Evolutionary conservation across 1,140 invertebrate species (phyloP).

Genomic region (Cyclina sinensis): DNA sequence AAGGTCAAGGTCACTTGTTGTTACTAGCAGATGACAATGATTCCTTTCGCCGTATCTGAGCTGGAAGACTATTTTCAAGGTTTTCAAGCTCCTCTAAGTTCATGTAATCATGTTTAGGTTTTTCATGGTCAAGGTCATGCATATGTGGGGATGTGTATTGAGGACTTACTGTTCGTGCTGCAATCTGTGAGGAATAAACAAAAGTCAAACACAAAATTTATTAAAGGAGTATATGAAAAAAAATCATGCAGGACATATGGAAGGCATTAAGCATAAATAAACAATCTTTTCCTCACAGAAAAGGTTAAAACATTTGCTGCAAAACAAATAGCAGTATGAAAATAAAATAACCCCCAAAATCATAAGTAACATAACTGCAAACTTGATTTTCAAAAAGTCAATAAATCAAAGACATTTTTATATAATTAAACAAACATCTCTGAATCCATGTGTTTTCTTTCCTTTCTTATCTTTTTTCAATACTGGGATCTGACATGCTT

Average conservation of each 20-base stretch:
- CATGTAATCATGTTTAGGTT: conserved; percentile 60
- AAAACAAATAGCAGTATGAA: not conserved
- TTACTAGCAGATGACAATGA: conserved; percentile 60
- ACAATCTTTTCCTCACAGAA: not conserved
- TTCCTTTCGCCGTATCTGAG: not conserved
- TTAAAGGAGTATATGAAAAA: not conserved
- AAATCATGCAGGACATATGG: conserved; percentile 11
- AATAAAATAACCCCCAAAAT: no score
- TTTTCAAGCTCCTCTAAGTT: conserved; percentile 61
- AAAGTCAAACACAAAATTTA: conserved; percentile 33
- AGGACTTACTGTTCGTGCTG: not conserved
- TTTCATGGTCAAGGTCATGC: conserved; percentile 47
- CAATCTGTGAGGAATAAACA: conserved; percentile 62
- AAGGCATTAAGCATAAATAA: not conserved
- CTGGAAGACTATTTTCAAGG: conserved; percentile 57
- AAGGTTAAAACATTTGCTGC: not conserved
- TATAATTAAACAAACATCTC: no score
- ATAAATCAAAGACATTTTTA: no score
- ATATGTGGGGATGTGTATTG: conserved; percentile 43
- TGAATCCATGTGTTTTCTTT: no score
- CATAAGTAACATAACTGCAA: no score
- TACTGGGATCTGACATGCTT: no score
- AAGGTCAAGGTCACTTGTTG: conserved; percentile 59
- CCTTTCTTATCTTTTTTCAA: no score
- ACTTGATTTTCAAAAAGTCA: no score